A percentile compares a stretch with the other conserved stretches of the same genome.
These are phyloP conservation scores for Gymnoscopelus braueri DNA, from an alignment of 2,797 vertebrate species.

Conservation along the genomic window DNA sequence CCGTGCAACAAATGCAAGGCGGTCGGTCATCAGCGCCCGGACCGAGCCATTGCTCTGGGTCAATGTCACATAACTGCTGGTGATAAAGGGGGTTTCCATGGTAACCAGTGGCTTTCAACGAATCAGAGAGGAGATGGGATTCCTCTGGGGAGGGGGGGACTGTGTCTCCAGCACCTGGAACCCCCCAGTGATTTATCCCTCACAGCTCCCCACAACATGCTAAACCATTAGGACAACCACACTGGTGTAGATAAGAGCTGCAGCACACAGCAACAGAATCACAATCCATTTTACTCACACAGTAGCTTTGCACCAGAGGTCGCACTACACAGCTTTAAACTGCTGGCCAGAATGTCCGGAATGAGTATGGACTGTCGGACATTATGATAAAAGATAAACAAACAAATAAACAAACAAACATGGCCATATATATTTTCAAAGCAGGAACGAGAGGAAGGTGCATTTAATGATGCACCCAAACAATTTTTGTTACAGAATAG, in stretches of 20 bases:
- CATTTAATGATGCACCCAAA: too few relatives aligned
- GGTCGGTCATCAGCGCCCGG: slow-evolving; percentile 62
- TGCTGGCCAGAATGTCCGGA: too few relatives aligned
- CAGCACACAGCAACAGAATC: too few relatives aligned
- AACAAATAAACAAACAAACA: too few relatives aligned
- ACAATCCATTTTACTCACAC: too few relatives aligned
- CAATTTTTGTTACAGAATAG: too few relatives aligned
- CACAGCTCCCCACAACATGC: slow-evolving; percentile 32
- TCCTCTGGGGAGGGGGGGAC: slow-evolving; percentile 33
- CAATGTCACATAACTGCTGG: slow-evolving; percentile 69
- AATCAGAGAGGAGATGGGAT: slow-evolving; percentile 48
- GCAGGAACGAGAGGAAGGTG: too few relatives aligned
- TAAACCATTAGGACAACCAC: slow-evolving; percentile 60
- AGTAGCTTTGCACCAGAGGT: too few relatives aligned
- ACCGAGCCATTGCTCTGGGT: slow-evolving; percentile 57
- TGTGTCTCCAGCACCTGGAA: slow-evolving; percentile 43
- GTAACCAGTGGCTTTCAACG: slow-evolving; percentile 48
- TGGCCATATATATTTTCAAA: too few relatives aligned
- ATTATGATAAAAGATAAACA: too few relatives aligned
- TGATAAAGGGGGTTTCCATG: slow-evolving; percentile 69
- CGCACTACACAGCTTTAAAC: too few relatives aligned
- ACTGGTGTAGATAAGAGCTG: slow-evolving; percentile 40
- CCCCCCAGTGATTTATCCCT: slow-evolving; percentile 61
- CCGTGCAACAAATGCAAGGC: slow-evolving; percentile 45
- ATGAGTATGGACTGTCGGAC: too few relatives aligned